Base-by-base conservation (phyloP, 2,113 vertebrate species). In the Cranoglanis bouderius region DNA sequence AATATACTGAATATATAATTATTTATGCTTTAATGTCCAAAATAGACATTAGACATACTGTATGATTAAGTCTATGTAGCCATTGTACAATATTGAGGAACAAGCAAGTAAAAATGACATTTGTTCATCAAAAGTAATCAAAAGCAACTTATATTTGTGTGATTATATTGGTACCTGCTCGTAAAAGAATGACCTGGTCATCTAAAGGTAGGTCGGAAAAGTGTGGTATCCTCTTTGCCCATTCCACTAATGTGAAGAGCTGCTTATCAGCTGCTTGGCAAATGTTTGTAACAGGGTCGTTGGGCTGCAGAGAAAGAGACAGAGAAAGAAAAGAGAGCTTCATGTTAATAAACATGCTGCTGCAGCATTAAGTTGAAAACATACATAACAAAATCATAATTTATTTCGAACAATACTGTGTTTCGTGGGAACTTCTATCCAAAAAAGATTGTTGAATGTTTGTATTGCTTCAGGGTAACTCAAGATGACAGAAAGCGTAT, bases 261-360 rank as follows among this genome's bases (percentile, higher is more conserved):
- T 98, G 97, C 85, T 98, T 98, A 94, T 98, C 97, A 2, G 97
- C 97, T 2, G 97, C 97, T 93, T 98, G 97, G 93, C 97, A 98
- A 94, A 98, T 98, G 93, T 98, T 98, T 74, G 97, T 98, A 93
- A 98, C 97, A 0, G 97, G 97, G 92, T 98, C 97, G 40, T 97
- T 98, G 40, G 97, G 97, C 97, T 90, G 75, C n/a, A 84, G 87
- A 86, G 84, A 70, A 18, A 81, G 29, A 88, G 16, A 51, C 6
- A 57, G 4, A 88, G 16, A 75, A 32, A 88, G 6, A 85, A 49
- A 29, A 61, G 38, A 91, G 89, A 92, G 91, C 91, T 91, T 91
- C 91, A 89, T 91, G 90, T 91, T 94, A 83, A 93, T 93, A 93
- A 61, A 75, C 18, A 88, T 46, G 18, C 51, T 61, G 55, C 26